phyloP scores from a whole-genome alignment of 2,797 vertebrate genomes.

The Anisognathus igniventris region DNA sequence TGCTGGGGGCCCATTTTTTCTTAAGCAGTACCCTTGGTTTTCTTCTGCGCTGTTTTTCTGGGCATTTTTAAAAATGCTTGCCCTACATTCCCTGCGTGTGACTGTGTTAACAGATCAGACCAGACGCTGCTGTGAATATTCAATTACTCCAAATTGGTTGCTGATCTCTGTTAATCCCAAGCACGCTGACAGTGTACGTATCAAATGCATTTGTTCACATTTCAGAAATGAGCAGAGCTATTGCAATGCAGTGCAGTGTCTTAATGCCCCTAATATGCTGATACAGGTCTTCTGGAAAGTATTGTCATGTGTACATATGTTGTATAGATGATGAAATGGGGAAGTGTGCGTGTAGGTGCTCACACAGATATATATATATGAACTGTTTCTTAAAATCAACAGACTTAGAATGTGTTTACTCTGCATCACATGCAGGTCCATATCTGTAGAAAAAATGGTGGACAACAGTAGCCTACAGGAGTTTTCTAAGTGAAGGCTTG shows the following conservation, averaged over 20 bases:
- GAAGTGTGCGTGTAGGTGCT: background rate
- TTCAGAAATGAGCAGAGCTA: background rate
- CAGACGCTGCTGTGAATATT: background rate
- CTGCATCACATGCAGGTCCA: background rate
- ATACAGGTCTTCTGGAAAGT: background rate
- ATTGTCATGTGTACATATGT: rapidly evolving
- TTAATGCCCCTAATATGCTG: background rate
- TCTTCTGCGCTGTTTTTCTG: background rate
- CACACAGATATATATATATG: background rate
- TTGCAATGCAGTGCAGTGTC: background rate
- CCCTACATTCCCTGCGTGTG: background rate
- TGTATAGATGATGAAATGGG: background rate
- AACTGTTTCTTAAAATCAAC: background rate
- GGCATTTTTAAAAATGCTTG: background rate
- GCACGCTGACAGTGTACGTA: rapidly evolving
- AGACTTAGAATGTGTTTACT: background rate
- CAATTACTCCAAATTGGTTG: background rate
- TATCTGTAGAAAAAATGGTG: background rate
- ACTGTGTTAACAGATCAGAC: background rate
- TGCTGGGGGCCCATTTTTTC: background rate
- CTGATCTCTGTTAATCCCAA: background rate
- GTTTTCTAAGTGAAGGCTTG: background rate
- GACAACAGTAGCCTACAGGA: background rate
- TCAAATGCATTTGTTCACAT: background rate
- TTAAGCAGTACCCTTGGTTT: background rate